Evolutionary conservation across 2,113 vertebrate genomes (phyloP), one percentile per base, ranked within the genome.

Genomic region (Romanogobio albipinnatus): DNA sequence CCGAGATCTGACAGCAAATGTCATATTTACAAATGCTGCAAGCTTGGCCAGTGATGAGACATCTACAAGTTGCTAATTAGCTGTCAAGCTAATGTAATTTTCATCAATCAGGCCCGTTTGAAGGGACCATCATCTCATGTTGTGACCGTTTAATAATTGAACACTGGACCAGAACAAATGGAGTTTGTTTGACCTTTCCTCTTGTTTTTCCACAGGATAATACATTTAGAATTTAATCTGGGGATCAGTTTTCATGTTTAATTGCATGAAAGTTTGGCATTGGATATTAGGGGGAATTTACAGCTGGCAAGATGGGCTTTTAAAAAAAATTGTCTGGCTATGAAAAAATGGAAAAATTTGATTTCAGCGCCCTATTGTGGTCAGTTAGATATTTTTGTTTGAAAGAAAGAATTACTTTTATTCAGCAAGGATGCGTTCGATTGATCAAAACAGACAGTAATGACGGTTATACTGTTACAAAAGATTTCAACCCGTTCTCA

Each of bases 21-120:
- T 81, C 79, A 81, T 68, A 81, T 81, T 81, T n/a, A 66, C 79
- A 68, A 81, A 81, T 49, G 51, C 19, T 64, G 79, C 61, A 66
- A 22, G 59, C 61, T 68, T 66, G 79, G 29, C n/a, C 45, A 81
- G 24, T 81, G 61, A 64, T n/a, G 79, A 81, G 43, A 81, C 62
- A 81, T 68, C 62, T 24, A 51, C 51, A 81, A 68, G 61, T 81
- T 81, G 61, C 26, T 81, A 68, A 81, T 81, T 81, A 81, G 79
- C 79, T 68, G 79, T 81, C 79, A 81, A 68, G 79, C 62, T 14
- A 66, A 68, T 33, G 61, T 22, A 51, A 68, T 51, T 66, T 29
- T 81, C 61, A 81, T 81, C 61, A 68, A 53, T 68, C 62, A 81
- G 61, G 22, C 26, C 6, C 43, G 33, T 68, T 19, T 64, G 77